Conservation (phyloP, 2,888 invertebrate species). For the Ctenicera cuprea region DNA sequence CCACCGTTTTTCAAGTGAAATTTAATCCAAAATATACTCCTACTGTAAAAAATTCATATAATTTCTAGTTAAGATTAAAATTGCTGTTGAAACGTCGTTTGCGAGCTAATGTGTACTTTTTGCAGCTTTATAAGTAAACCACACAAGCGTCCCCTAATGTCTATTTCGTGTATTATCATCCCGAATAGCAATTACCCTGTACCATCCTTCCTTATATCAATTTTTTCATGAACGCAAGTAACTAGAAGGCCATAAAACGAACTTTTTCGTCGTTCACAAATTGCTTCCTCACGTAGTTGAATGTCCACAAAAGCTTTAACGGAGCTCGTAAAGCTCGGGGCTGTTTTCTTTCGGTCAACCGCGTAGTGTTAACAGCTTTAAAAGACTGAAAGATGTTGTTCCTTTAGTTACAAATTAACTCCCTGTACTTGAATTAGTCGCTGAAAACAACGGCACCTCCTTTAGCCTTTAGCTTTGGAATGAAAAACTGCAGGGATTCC, state of each 20-base stretch:
- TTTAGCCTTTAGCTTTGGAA: conserved; percentile 3
- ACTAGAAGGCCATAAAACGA: conserved; percentile 17
- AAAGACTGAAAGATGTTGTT: conserved; percentile 35
- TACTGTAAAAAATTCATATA: too few species aligned
- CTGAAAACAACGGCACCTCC: conserved; percentile 8
- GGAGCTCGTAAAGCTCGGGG: conserved; percentile 40
- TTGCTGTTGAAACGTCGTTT: too few species aligned
- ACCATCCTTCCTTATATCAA: neutral
- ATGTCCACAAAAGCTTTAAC: conserved; percentile 42
- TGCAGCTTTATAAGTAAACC: too few species aligned
- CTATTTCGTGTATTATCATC: neutral
- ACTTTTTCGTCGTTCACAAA: conserved; percentile 43
- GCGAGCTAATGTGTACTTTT: too few species aligned
- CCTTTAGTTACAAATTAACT: conserved; percentile 41
- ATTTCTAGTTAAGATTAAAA: too few species aligned
- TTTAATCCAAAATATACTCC: too few species aligned
- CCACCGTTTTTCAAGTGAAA: too few species aligned
- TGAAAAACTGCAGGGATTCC: conserved; percentile 13
- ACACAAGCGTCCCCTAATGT: too few species aligned
- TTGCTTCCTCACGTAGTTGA: conserved; percentile 44
- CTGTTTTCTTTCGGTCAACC: conserved; percentile 44
- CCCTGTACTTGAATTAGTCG: conserved; percentile 32
- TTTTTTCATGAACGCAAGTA: neutral
- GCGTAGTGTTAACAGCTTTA: conserved; percentile 39
- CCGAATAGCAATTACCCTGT: neutral